Evolutionary conservation across 1,140 invertebrate genomes (phyloP).

Genomic region (Drosophila athabasca): DNA sequence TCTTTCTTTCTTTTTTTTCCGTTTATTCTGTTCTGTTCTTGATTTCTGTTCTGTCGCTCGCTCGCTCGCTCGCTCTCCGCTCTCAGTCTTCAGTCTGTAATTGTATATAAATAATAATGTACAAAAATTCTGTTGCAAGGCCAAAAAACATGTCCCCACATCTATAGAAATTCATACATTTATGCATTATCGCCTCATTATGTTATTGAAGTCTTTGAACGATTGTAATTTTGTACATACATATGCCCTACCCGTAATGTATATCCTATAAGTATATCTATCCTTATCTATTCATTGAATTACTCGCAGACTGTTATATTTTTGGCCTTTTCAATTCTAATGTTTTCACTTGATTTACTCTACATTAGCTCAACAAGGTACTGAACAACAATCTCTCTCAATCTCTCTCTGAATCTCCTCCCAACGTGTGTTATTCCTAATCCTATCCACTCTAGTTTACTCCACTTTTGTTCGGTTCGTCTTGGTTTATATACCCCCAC

Average conservation of each 20-base stretch:
- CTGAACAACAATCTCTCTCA: conserved; percentile 57
- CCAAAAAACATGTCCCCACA: not conserved
- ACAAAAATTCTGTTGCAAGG: not conserved
- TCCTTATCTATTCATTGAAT: conserved; percentile 63
- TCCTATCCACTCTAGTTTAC: conserved; percentile 51
- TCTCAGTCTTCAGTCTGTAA: conserved; percentile 40
- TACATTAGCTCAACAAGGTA: conserved; percentile 83
- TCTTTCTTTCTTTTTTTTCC: conserved; percentile 35
- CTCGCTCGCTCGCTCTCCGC: conserved; percentile 44
- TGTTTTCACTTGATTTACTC: conserved; percentile 84
- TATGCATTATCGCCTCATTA: conserved; percentile 36
- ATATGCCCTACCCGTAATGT: conserved; percentile 33
- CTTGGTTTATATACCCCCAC: conserved; percentile 47
- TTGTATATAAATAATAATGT: conserved; percentile 38
- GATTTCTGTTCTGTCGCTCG: conserved; percentile 47
- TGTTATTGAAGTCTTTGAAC: conserved; percentile 31
- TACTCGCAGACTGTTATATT: conserved; percentile 83
- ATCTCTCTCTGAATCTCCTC: conserved; percentile 15
- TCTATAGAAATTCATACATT: conserved; percentile 13
- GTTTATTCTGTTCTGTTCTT: conserved; percentile 41
- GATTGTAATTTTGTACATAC: conserved; percentile 43
- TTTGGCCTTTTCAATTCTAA: conserved; percentile 84
- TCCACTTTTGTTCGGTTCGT: conserved; percentile 61
- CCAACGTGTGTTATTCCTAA: conserved; percentile 60
- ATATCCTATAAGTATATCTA: conserved; percentile 31